Evolutionary conservation across 1,140 invertebrate genomes (phyloP), one percentile per base, ranked within the genome.

Genomic region (Samia ricini): DNA sequence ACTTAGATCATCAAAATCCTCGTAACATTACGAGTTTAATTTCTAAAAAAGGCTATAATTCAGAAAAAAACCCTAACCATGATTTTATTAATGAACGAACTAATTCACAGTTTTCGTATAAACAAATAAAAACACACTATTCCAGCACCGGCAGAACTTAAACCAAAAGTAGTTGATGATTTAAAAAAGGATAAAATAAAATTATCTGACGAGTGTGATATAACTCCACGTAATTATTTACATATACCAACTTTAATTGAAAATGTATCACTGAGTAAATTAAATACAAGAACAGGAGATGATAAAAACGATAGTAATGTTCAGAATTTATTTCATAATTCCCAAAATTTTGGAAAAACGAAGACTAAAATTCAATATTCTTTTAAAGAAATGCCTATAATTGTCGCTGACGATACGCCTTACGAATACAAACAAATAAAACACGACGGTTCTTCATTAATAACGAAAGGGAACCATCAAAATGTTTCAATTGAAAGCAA

Each of bases 331-430:
- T 15, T 12, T 15, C 12, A 42, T 42, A 42, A 12, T 42, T 15
- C 12, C 15, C 15, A 42, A 42, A 1, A 15, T 15, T 15, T 10
- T 12, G 4, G 33, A 42, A 42, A 12, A 42, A 42, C n/a, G n/a
- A n/a, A n/a, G n/a, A n/a, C 33, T 7, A 42, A 42, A 42, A 3
- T 12, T 0, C 3, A 51, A 21, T 23, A 42, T 23, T 66, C 57
- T 10, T 68, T 64, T 12, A 64, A 48, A 42, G 15, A 55, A 2
- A 55, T 60, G 42, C 67, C 67, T 22, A 69, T 65, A 24, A 63
- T 69, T 10, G 67, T 69, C 12, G 23, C 51, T 18, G 59, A 64
- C 23, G 23, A 49, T 15, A 15, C 51, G 8, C 22, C 21, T 21
- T 68, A 56, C 33, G 56, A 55, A 4, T 68, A 64, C 20, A 61